A percentile compares a stretch with the other conserved stretches of the same genome.
Conservation (phyloP, 1,140 invertebrate genomes). For the roundworm (Caenorhabditis elegans) region WBcel235 BX284602.5:13557501-13558000, state of each 20-base stretch:
- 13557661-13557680: too few species aligned
- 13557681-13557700: too few species aligned
- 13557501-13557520: too few species aligned
- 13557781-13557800: neutral
- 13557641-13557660: neutral
- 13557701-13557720: neutral
- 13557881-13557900: neutral
- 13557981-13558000: neutral
- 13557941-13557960: neutral
- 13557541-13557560: neutral
- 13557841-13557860: neutral
- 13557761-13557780: neutral
- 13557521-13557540: too few species aligned
- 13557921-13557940: neutral
- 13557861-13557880: neutral
- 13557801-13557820: neutral
- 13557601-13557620: neutral
- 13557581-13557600: neutral
- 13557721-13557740: slow-evolving; percentile 14
- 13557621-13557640: neutral
- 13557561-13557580: neutral
- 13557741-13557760: slow-evolving; percentile 7
- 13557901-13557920: neutral
- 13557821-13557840: neutral
- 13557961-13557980: neutral